These are phyloP conservation scores for Lycocorax pyrrhopterus DNA, from an alignment of 2,113 vertebrate species.

Conservation along the genomic window DNA sequence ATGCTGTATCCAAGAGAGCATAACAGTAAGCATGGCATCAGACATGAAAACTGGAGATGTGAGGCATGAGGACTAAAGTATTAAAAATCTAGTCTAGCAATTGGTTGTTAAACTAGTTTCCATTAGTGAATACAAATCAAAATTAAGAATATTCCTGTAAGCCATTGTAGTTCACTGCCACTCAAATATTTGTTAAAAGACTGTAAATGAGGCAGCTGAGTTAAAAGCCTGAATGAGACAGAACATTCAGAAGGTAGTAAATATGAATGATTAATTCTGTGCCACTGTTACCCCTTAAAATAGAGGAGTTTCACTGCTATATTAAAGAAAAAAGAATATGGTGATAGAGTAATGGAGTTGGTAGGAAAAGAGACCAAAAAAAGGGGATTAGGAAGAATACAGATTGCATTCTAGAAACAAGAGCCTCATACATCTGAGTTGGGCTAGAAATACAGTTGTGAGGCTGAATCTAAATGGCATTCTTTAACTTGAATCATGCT, in stretches of 20 bases:
- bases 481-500: background rate
- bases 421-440: background rate
- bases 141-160: background rate
- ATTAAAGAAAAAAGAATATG: background rate
- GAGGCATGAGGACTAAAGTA: background rate
- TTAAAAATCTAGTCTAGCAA: background rate
- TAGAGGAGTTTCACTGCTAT: background rate
- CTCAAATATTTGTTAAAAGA: background rate
- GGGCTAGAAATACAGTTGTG: background rate
- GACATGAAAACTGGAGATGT: background rate
- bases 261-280: background rate
- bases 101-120: background rate
- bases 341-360: background rate
- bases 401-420: background rate
- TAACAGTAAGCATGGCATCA: background rate
- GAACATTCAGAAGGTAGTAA: background rate
- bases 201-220: background rate
- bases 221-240: background rate
- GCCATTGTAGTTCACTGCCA: background rate
- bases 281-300: background rate
- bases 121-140: background rate
- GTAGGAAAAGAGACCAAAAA: background rate
- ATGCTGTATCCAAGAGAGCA: accelerated
- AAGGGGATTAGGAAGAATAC: background rate
- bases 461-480: background rate